Percentiles rank a stretch among this genome's conserved stretches.
Evolutionary conservation across 2,797 vertebrate genomes (phyloP).

Genomic region (Sebastes alutus): DNA sequence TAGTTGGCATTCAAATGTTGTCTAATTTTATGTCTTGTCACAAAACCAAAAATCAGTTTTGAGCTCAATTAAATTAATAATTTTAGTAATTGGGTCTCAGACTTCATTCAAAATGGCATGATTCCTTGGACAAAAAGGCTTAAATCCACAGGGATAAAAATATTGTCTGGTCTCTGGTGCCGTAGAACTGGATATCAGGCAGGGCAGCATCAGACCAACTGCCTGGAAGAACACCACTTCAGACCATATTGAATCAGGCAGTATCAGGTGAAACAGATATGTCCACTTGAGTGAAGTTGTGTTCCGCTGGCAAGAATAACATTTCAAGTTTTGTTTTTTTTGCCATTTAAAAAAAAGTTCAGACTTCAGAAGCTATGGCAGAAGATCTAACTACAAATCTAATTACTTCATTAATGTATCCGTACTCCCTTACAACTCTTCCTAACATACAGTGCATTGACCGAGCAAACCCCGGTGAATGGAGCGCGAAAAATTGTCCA

Average conservation of each 20-base stretch:
- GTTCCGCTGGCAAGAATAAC: neutral
- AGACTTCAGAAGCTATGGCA: neutral
- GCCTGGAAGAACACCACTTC: neutral
- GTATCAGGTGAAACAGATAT: conserved; percentile 8
- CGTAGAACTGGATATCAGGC: neutral
- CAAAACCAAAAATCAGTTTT: neutral
- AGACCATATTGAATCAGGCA: conserved; percentile 3
- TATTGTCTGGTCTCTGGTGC: neutral
- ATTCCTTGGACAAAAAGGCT: neutral
- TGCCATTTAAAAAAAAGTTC: neutral
- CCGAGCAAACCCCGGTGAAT: no score
- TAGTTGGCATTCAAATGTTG: neutral
- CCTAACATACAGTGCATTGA: no score
- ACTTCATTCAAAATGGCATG: neutral
- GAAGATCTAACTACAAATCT: no score
- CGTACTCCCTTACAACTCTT: no score
- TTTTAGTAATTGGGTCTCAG: neutral
- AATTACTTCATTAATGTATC: neutral
- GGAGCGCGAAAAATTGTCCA: no score
- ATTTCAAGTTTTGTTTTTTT: neutral
- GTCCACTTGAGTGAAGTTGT: neutral
- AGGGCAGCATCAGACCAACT: neutral
- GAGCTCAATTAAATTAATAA: neutral
- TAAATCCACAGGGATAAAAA: neutral
- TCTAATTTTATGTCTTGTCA: neutral